Evolutionary conservation across 92 coral and sea anemone genomes (phyloP), one percentile per base, ranked within the genome.

Genomic region (Plumapathes pennacea): DNA sequence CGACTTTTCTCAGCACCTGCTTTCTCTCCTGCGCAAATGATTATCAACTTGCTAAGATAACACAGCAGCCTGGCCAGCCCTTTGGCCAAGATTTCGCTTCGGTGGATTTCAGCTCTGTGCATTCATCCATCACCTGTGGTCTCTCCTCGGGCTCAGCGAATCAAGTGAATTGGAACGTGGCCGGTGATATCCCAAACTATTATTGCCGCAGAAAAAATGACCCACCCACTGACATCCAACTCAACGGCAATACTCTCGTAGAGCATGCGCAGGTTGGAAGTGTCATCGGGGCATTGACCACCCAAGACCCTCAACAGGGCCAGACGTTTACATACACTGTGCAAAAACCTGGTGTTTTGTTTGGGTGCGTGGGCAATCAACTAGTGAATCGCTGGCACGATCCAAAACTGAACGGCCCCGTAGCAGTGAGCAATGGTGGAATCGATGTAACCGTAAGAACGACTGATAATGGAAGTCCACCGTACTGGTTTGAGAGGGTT

Each of bases 141-240:
- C 32, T 77, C 32, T 26, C 65, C 2, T 54, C 32, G 10, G 37
- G 62, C 4, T 57, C 67, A 9, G 53, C 37, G 13, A 41, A 53
- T 1, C 40, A 24, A 2, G 71, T 85, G 48, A 67, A 79, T 19
- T 91, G 96, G 96, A 77, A 80, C 50, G 52, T 67, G 26, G 36
- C 51, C 21, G 58, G 41, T 26, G 69, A 73, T 23, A 47, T 60
- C 12, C 52, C 43, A 1, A 28, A 48, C 25, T 91, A 83, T 32
- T 90, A 69, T 36, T 91, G 97, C 61, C 86, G 96, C 32, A 65
- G 97, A 39, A 32, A 37, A 28, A 91, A 91, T 66, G 97, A 91
- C 34, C 97, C 97, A 0, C 97, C 97, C 8, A 14, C 12, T 8
- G 42, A 44, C 36, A 44, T 91, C 4, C 19, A 34, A 4, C 49